phyloP scores from a whole-genome alignment of 2,113 vertebrate species.

The Gymnogyps californianus region DNA sequence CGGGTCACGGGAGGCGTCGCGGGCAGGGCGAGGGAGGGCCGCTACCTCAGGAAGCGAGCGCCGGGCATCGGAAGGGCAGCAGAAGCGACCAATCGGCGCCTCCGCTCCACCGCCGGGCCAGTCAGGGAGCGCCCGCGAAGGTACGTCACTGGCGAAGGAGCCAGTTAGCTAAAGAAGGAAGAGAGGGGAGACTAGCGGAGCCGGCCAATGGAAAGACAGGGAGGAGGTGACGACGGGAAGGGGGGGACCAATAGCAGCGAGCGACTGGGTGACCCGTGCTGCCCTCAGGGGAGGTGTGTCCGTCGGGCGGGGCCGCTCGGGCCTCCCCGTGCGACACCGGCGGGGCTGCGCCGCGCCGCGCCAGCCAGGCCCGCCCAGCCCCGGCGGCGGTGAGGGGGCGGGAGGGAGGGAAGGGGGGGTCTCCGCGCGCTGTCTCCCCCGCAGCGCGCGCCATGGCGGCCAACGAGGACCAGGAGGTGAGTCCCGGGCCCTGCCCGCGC shows the following conservation, averaged over 20 bases:
- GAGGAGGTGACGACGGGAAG: neutral
- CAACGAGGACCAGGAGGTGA: conserved; percentile 95
- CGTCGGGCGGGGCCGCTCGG: neutral
- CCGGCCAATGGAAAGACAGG: neutral
- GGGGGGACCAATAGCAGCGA: neutral
- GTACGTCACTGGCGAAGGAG: accelerated
- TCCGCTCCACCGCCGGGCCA: accelerated
- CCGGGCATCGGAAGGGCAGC: neutral
- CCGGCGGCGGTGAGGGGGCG: neutral
- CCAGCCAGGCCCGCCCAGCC: neutral
- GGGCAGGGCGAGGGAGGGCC: neutral
- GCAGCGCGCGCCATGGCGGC: conserved; percentile 77
- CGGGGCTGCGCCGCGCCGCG: no score
- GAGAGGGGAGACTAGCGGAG: neutral
- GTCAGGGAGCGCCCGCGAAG: accelerated
- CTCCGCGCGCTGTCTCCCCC: neutral
- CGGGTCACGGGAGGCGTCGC: neutral
- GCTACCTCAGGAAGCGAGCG: neutral
- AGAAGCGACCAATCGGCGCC: neutral
- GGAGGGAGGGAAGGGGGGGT: neutral
- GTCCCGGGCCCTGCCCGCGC: neutral
- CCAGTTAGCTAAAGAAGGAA: neutral
- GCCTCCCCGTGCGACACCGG: neutral
- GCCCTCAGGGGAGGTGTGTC: neutral
- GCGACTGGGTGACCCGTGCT: neutral